These are phyloP conservation scores for Exephanes ischioxanthus DNA, from an alignment of 2,888 invertebrate species.

Conservation along the genomic window DNA sequence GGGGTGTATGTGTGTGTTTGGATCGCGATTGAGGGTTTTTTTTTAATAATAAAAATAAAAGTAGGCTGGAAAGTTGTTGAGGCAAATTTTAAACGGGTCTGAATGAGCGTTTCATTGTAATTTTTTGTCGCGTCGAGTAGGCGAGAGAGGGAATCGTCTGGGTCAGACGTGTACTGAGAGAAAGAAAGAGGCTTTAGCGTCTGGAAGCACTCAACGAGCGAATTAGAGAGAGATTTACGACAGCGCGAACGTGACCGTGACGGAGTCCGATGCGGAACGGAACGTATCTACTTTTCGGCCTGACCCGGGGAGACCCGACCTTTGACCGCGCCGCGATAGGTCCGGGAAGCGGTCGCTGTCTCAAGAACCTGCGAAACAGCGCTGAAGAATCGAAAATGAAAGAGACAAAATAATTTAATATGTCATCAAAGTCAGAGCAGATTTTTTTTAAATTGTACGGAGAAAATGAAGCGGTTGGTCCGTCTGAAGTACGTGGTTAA, in stretches of 20 bases:
- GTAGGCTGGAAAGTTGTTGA: neutral
- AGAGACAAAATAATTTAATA: constrained; percentile 14
- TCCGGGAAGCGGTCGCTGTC: constrained; percentile 1
- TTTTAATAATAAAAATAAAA: too few relatives aligned
- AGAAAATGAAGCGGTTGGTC: too few relatives aligned
- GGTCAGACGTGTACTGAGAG: neutral
- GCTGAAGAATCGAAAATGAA: neutral
- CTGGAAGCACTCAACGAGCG: constrained; percentile 76
- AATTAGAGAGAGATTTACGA: constrained; percentile 81
- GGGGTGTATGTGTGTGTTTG: neutral
- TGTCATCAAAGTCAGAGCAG: neutral
- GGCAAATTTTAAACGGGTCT: neutral
- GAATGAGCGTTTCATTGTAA: neutral
- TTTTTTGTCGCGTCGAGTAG: neutral
- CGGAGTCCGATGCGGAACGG: constrained; percentile 44
- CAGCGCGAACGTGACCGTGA: constrained; percentile 77
- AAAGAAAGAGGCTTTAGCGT: constrained; percentile 53
- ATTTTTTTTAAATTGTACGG: too few relatives aligned
- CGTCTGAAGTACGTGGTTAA: too few relatives aligned
- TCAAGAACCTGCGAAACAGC: constrained; percentile 47
- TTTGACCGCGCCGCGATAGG: neutral
- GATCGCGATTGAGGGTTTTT: neutral
- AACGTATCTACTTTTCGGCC: constrained; percentile 50
- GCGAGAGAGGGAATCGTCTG: neutral
- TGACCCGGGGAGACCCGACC: constrained; percentile 5